Percentiles rank a stretch among this genome's conserved stretches.
Conservation (phyloP, 2,113 vertebrate genomes). For the Hystrix cristata region DNA sequence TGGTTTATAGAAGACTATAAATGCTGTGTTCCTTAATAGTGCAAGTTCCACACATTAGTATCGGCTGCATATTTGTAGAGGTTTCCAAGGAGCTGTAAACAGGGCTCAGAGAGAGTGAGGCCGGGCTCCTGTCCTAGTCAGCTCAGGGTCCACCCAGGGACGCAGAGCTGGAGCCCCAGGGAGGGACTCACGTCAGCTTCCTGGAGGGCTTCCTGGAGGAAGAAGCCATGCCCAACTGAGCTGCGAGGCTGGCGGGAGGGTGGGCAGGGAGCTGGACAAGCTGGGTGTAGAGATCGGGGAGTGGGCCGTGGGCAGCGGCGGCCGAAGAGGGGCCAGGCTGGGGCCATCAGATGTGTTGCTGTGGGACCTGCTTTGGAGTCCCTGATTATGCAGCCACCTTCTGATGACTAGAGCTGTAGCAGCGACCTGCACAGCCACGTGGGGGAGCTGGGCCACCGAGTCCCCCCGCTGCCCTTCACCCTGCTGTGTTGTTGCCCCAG, state of each 20-base stretch:
- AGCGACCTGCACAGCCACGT: neutral
- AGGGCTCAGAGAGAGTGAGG: neutral
- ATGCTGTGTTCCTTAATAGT: neutral
- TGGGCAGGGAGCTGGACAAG: neutral
- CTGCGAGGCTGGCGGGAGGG: too few species aligned
- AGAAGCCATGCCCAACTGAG: neutral
- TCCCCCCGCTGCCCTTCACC: neutral
- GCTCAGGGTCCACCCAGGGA: neutral
- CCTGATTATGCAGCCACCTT: neutral
- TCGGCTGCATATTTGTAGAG: neutral
- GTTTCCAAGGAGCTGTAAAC: neutral
- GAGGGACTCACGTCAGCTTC: rapidly evolving
- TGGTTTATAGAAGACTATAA: constrained; percentile 7
- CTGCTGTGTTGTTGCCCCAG: neutral
- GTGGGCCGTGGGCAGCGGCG: neutral
- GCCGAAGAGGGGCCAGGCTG: neutral
- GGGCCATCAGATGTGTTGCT: neutral
- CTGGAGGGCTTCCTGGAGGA: neutral
- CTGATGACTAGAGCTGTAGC: neutral
- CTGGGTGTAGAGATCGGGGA: too few species aligned
- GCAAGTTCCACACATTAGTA: neutral
- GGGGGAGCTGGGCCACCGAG: neutral
- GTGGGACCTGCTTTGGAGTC: neutral
- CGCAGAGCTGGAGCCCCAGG: neutral
- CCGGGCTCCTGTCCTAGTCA: neutral